phyloP scores from a whole-genome alignment of 1,140 invertebrate species.

The Branchinecta lindahli region DNA sequence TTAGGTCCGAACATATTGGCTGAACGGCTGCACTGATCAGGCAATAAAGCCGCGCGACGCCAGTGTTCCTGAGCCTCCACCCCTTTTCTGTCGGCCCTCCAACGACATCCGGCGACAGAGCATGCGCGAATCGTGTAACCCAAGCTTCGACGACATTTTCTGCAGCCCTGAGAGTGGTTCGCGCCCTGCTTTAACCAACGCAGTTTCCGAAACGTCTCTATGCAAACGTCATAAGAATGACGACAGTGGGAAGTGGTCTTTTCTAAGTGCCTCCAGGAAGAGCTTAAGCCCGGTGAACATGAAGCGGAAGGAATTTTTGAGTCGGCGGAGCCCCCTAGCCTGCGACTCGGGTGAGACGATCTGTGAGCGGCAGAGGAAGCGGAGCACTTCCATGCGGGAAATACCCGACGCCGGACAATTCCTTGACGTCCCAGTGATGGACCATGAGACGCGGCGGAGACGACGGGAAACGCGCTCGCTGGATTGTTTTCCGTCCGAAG shows the following conservation, averaged over 20 bases:
- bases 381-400: neutral
- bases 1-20: slow-evolving; percentile 68
- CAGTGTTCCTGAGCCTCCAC: slow-evolving; percentile 21
- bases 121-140: slow-evolving; percentile 19
- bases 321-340: slow-evolving; percentile 20
- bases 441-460: neutral
- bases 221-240: neutral
- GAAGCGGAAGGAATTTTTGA: slow-evolving; percentile 36
- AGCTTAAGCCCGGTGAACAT: neutral
- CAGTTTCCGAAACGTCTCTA: neutral
- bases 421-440: slow-evolving; percentile 15
- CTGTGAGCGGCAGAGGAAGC: slow-evolving; percentile 24
- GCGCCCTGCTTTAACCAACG: neutral
- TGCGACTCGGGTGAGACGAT: slow-evolving; percentile 23
- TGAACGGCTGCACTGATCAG: slow-evolving; percentile 55
- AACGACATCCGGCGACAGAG: slow-evolving; percentile 23
- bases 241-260: neutral
- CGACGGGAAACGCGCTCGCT: slow-evolving; percentile 24
- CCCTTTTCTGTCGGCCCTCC: slow-evolving; percentile 24
- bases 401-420: slow-evolving; percentile 12
- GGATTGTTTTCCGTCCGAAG: slow-evolving; percentile 22
- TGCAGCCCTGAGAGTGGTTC: slow-evolving; percentile 6
- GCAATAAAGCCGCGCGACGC: slow-evolving; percentile 37
- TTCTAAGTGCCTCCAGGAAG: neutral
- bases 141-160: slow-evolving; percentile 29